These are phyloP conservation scores for Seladonia tumulorum DNA, from an alignment of 2,888 invertebrate genomes.

Conservation along the genomic window DNA sequence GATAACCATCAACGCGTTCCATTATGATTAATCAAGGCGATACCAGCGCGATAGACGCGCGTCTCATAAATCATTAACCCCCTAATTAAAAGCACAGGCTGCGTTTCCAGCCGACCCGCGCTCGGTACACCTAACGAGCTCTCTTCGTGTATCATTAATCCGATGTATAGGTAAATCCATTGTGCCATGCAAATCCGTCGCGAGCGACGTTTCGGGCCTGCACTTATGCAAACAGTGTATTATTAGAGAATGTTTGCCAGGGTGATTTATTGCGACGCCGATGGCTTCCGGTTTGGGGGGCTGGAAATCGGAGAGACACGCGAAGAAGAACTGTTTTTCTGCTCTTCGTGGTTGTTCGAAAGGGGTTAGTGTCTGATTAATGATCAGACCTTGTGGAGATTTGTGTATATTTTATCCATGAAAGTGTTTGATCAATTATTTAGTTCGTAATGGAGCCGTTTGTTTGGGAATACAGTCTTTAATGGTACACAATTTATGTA, in stretches of 20 bases:
- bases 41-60: slow-evolving; percentile 11
- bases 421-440: neutral
- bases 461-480: too few species aligned
- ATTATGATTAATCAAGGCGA: slow-evolving; percentile 18
- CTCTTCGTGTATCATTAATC: slow-evolving; percentile 11
- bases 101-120: slow-evolving; percentile 41
- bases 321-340: neutral
- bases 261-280: slow-evolving; percentile 8
- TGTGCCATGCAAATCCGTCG: slow-evolving; percentile 10
- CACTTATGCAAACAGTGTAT: slow-evolving; percentile 6
- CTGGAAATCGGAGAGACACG: neutral
- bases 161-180: neutral
- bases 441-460: neutral
- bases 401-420: neutral
- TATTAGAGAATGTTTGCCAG: slow-evolving; percentile 5
- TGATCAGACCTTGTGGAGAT: neutral
- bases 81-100: slow-evolving; percentile 52
- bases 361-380: neutral
- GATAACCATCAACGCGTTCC: neutral
- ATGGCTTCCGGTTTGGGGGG: neutral
- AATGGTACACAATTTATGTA: too few species aligned
- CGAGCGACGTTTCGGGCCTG: neutral
- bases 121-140: slow-evolving; percentile 32
- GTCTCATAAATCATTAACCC: slow-evolving; percentile 44
- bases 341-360: neutral